Evolutionary conservation across 1,140 invertebrate species (phyloP).

Genomic region (Drosophila ogumai): DNA sequence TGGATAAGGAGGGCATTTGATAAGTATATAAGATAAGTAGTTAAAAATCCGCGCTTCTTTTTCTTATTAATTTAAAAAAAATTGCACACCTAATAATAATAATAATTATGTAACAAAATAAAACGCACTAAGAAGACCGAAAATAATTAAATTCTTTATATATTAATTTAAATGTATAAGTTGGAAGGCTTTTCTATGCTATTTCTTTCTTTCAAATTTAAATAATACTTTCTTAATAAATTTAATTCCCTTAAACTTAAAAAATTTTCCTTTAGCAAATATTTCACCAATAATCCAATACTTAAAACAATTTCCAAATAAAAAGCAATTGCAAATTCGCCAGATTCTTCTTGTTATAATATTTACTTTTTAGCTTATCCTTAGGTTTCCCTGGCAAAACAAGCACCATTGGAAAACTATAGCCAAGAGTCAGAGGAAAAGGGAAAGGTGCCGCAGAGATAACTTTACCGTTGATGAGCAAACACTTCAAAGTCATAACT

Average conservation of each 20-base stretch:
- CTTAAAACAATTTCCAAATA: not conserved
- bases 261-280: not conserved
- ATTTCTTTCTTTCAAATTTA: too few relatives aligned
- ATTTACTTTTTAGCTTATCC: conserved; percentile 12
- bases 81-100: too few relatives aligned
- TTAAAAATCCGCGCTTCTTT: too few relatives aligned
- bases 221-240: not conserved
- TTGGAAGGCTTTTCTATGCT: too few relatives aligned
- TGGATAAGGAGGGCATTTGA: not conserved
- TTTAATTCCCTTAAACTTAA: not conserved
- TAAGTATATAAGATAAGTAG: too few relatives aligned
- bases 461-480: conserved; percentile 46
- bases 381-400: not conserved
- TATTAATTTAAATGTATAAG: too few relatives aligned
- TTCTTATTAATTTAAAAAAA: too few relatives aligned
- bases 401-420: not conserved
- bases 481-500: conserved; percentile 72
- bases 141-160: too few relatives aligned
- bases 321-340: not conserved
- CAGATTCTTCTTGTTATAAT: not conserved
- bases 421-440: not conserved
- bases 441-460: not conserved
- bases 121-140: too few relatives aligned
- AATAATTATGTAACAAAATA: too few relatives aligned
- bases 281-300: not conserved